Base-by-base conservation (phyloP, 1,140 invertebrate genomes). In the Leucophenga varia region DNA sequence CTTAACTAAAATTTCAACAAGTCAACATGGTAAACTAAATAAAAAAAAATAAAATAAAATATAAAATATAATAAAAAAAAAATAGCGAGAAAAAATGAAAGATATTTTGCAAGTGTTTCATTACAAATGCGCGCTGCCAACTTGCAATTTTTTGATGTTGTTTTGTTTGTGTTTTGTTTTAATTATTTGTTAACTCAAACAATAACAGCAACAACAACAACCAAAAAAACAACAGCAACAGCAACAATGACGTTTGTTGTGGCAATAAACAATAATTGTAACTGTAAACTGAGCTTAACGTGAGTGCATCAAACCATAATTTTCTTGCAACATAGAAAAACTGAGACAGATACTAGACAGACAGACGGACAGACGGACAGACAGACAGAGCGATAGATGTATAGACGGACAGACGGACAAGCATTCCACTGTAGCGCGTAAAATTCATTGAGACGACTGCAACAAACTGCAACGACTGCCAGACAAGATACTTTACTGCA, bases 211-310 rank as follows among this genome's bases (percentile, higher is more conserved):
- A 35, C 40, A 47, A 47, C 44, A 47, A 49, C 53, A 55, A 28
- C 52, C n/a, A n/a, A n/a, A n/a, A n/a, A n/a, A n/a, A 21, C 40
- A 54, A 41, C 13, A 34, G 44, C n/a, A 20, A n/a, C 19, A 16
- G 19, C 43, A 44, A 17, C 28, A 35, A n/a, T n/a, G n/a, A n/a
- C n/a, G n/a, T n/a, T n/a, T n/a, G 53, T 52, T 59, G 55, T 57
- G 63, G 67, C 67, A 67, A 68, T 67, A 67, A 67, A 67, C 63
- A 67, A 67, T 67, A 67, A 67, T 67, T 67, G 63, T 67, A 67
- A 67, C 63, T 67, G 63, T 67, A 67, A 67, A 67, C 64, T 67
- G 63, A 67, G 63, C 63, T 67, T 67, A 67, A 67, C 63, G 63
- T 67, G 63, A 67, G 63, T 67, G 63, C 63, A 67, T 67, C 63